phyloP scores from a whole-genome alignment of 1,140 invertebrate genomes.

The Thaumetopoea pityocampa region DNA sequence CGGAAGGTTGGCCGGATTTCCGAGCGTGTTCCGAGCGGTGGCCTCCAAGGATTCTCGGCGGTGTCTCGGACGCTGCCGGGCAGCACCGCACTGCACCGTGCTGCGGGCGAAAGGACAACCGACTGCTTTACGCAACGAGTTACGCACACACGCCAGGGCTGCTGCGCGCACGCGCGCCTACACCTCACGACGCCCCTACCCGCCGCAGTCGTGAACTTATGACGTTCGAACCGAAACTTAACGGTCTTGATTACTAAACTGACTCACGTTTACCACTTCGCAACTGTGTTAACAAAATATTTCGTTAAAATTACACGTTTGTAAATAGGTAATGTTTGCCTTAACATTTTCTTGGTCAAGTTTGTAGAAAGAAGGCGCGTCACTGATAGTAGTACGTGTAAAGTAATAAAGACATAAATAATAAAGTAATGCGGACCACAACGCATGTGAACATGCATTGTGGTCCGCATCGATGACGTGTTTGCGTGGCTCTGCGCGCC shows the following conservation, averaged over 20 bases:
- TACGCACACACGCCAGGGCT: slow-evolving; percentile 34
- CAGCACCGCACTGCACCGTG: slow-evolving; percentile 12
- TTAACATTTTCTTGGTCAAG: slow-evolving; percentile 41
- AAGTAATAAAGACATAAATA: background rate
- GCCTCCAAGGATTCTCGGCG: slow-evolving; percentile 68
- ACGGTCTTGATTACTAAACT: slow-evolving; percentile 38
- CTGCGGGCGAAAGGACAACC: slow-evolving; percentile 58
- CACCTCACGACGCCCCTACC: no score
- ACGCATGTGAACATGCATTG: background rate
- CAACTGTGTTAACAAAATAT: slow-evolving; percentile 42
- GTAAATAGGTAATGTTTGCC: slow-evolving; percentile 28
- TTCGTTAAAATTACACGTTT: slow-evolving; percentile 40
- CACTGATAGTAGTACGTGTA: slow-evolving; percentile 1
- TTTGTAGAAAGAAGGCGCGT: slow-evolving; percentile 28
- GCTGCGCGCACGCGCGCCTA: background rate
- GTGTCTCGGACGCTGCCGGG: slow-evolving; percentile 45
- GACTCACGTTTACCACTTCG: slow-evolving; percentile 43
- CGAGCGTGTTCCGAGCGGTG: slow-evolving; percentile 67
- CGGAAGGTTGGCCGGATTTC: slow-evolving; percentile 76
- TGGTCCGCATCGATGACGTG: slow-evolving; percentile 2
- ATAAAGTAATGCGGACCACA: background rate
- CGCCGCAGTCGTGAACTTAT: no score
- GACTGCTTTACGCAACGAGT: slow-evolving; percentile 35
- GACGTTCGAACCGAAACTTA: slow-evolving; percentile 28
- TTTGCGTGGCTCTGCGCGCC: slow-evolving; percentile 4